Evolutionary conservation across 2,888 invertebrate species (phyloP), one percentile per base, ranked within the genome.

Genomic region (Ethmia dodecea): DNA sequence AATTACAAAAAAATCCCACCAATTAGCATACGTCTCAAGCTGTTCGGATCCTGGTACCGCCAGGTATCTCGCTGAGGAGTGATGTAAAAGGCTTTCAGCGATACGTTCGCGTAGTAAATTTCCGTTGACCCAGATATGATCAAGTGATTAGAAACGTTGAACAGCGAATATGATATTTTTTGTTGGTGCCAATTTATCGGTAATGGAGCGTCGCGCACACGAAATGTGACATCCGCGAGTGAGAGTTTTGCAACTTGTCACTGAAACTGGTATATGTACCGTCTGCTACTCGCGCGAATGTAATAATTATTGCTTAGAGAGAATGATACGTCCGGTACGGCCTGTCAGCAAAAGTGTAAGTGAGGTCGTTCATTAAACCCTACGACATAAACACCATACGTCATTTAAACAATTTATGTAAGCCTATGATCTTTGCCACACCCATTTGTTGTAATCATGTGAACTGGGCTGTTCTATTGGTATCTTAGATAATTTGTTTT

Each of bases 41-140:
- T 51, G 63, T 59, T 74, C 71, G 67, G 75, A 80, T 84, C 84
- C 86, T 84, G 84, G 84, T 81, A 74, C 67, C 64, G 54, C 72
- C 77, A 68, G 70, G 70, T 71, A 68, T 53, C 62, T 49, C 62
- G 54, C 47, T 10, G 58, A 62, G 62, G 63, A 59, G 62, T 78
- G 84, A 83, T 77, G 84, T 83, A 84, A 83, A 84, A 80, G 64
- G 59, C 80, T 84, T 81, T 81, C 81, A 83, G 81, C 65, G 71
- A 59, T 70, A 70, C 65, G 65, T 53, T 61, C 53, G 62, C 70
- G 55, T 73, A 65, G 83, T 77, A 79, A 70, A 73, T 74, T 84
- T 84, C 86, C 86, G 75, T 52, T 84, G 81, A 74, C 86, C 86
- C 62, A 79, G 83, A 77, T 84, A 60, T 76, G 70, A 68, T 77